Evolutionary conservation across 2,888 invertebrate species (phyloP), one percentile per base, ranked within the genome.

Genomic region (Dryomyza anilis): DNA sequence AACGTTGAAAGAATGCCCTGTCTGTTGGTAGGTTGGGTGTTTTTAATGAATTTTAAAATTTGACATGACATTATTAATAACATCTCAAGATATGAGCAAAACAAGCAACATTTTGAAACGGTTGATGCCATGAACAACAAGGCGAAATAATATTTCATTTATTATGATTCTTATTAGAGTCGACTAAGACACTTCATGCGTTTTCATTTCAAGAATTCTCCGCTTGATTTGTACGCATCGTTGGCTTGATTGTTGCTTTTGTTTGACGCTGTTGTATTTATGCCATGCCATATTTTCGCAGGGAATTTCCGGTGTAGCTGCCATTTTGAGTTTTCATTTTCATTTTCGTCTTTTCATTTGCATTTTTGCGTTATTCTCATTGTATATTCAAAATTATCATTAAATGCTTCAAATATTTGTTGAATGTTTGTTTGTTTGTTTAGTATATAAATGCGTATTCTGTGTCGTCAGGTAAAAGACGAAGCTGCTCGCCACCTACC

Each of bases 41-140:
- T 12, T 50, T 50, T 50, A 50, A 50, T 50, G 27, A 50, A 50
- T 50, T 27, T n/a, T 25, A 5, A 50, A 50, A 50, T 50, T 50
- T 50, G 50, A 50, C 50, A 50, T 39, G 50, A 50, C 27, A n/a
- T 27, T 50, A 27, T 50, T 50, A 50, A 50, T 50, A 50, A 25
- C n/a, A 23, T 14, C 39, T 14, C n/a, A n/a, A n/a, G n/a, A n/a
- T n/a, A n/a, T n/a, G n/a, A n/a, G n/a, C n/a, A n/a, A n/a, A n/a
- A n/a, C n/a, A n/a, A n/a, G n/a, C n/a, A n/a, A n/a, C n/a, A n/a
- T n/a, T n/a, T n/a, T n/a, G n/a, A n/a, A n/a, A n/a, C n/a, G n/a
- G n/a, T n/a, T n/a, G n/a, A n/a, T n/a, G n/a, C n/a, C n/a, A n/a
- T n/a, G n/a, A n/a, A n/a, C n/a, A n/a, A n/a, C n/a, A 39, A 3